phyloP scores from a whole-genome alignment of 2,113 vertebrate species.

The Pterocles orientalis region DNA sequence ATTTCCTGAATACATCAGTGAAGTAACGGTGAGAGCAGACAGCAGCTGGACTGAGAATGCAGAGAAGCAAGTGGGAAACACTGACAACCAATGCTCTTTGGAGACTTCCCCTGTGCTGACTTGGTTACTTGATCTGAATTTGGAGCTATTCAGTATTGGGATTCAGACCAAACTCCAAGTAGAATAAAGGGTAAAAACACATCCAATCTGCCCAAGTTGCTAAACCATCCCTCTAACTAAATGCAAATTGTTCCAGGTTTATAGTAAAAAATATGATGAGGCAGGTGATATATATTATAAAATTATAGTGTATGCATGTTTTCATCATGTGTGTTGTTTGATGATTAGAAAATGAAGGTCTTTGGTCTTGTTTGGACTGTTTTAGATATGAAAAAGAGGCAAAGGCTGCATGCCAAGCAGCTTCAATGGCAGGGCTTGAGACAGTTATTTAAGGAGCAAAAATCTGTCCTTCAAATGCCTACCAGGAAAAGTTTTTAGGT shows the following conservation, averaged over 20 bases:
- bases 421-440: background rate
- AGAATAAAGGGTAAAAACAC: background rate
- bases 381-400: background rate
- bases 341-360: slow-evolving; percentile 12
- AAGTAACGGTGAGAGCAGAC: background rate
- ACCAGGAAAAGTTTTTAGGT: background rate
- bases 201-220: background rate
- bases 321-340: background rate
- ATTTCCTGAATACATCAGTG: background rate
- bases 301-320: background rate
- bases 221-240: background rate
- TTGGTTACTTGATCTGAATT: background rate
- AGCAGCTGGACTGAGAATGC: background rate
- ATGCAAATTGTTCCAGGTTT: background rate
- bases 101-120: background rate
- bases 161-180: background rate
- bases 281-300: background rate
- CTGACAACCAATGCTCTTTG: background rate
- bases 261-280: background rate
- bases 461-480: slow-evolving; percentile 1
- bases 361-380: background rate
- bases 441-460: background rate
- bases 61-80: background rate
- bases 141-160: background rate
- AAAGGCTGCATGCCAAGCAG: background rate